Percentiles rank a stretch among this genome's conserved stretches.
These are phyloP conservation scores for Salpingus planirostris DNA, from an alignment of 2,888 invertebrate species.

Conservation along the genomic window DNA sequence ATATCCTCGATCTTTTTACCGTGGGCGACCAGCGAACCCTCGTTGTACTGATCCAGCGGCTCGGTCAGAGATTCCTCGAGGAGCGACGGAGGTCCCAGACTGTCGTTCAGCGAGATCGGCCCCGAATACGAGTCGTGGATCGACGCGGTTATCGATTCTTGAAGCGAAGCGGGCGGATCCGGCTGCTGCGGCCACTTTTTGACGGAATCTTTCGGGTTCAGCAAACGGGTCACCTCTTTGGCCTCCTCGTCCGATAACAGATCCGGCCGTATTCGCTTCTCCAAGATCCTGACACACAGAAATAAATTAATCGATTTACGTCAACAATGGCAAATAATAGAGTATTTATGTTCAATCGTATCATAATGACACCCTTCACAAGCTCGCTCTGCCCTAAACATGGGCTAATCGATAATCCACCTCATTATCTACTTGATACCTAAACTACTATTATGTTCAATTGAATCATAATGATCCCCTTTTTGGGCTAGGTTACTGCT, in stretches of 20 bases:
- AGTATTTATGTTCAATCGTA: no score
- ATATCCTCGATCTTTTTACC: constrained; percentile 18
- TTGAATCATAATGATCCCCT: no score
- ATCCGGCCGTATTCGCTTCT: constrained; percentile 58
- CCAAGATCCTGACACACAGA: constrained; percentile 6
- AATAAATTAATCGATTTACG: no score
- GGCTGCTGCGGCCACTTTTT: constrained; percentile 38
- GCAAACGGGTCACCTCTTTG: constrained; percentile 74
- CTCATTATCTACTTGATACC: no score
- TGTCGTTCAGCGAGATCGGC: constrained; percentile 37
- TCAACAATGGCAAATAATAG: no score
- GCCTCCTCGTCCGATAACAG: constrained; percentile 83
- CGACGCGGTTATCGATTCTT: constrained; percentile 46
- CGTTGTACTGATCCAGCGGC: constrained; percentile 19
- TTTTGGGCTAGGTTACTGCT: no score
- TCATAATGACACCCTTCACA: no score
- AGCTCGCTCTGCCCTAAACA: no score
- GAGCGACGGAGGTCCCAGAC: constrained; percentile 35
- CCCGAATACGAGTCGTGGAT: constrained; percentile 39
- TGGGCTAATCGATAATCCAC: no score
- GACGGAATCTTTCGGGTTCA: constrained; percentile 52
- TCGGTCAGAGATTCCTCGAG: constrained; percentile 35
- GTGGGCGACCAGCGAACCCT: constrained; percentile 8
- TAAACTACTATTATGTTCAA: no score
- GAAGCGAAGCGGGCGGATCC: constrained; percentile 36